Evolutionary conservation across 2,113 vertebrate species (phyloP).

Genomic region (Eleginops maclovinus): DNA sequence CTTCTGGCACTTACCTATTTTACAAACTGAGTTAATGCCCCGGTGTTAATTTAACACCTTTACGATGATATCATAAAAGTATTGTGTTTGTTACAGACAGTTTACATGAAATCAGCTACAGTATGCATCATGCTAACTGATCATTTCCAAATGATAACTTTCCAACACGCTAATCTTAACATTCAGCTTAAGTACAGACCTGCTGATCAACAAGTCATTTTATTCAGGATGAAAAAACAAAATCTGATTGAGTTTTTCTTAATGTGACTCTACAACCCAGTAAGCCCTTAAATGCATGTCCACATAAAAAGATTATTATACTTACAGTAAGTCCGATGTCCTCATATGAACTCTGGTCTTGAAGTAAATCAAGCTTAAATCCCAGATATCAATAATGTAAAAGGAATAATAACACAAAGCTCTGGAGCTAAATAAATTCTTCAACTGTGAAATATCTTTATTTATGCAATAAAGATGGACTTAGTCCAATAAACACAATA

Average conservation of each 20-base stretch:
- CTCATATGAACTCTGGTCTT: slow-evolving; percentile 16
- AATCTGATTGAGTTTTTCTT: background rate
- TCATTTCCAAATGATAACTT: too few relatives aligned
- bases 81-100: too few relatives aligned
- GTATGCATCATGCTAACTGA: too few relatives aligned
- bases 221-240: background rate
- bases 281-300: background rate
- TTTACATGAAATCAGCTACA: too few relatives aligned
- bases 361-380: background rate
- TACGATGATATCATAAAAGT: too few relatives aligned
- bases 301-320: background rate
- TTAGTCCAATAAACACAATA: slow-evolving; percentile 63
- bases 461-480: slow-evolving; percentile 61
- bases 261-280: background rate
- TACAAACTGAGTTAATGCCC: background rate
- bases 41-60: too few relatives aligned
- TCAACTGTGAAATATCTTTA: slow-evolving; percentile 66
- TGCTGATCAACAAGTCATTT: background rate
- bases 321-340: background rate
- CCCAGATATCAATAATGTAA: background rate
- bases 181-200: background rate
- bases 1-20: background rate
- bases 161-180: background rate
- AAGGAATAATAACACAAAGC: slow-evolving; percentile 32
- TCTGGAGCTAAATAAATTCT: slow-evolving; percentile 6